Conservation (phyloP, 2,113 vertebrate species). For the Stictonetta naevosa region DNA sequence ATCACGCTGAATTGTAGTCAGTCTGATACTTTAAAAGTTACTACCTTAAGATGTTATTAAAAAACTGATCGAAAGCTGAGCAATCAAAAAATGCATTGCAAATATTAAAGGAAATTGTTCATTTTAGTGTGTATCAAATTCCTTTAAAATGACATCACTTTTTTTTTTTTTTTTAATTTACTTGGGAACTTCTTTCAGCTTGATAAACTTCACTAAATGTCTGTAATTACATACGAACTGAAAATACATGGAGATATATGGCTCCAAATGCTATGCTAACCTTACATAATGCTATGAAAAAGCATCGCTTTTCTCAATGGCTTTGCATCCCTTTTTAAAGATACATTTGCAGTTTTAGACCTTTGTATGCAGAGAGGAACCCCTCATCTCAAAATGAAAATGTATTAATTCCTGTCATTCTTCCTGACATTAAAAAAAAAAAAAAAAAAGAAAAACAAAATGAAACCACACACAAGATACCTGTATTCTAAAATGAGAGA, state of each 20-base stretch:
- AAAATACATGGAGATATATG: not conserved
- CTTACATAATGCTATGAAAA: not conserved
- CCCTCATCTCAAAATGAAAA: not conserved
- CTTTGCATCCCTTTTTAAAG: not conserved
- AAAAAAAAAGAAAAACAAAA: not conserved
- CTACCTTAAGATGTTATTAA: not conserved
- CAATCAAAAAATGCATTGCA: not conserved
- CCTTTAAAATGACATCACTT: not conserved
- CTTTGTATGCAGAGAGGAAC: not conserved
- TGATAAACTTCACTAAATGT: not conserved
- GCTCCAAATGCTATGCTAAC: not conserved
- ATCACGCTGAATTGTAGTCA: not conserved
- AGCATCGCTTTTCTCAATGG: not conserved
- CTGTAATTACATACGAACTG: not conserved
- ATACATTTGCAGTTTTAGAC: not conserved
- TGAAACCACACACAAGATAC: constrained; percentile 1
- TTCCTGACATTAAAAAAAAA: not conserved
- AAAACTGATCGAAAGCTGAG: not conserved
- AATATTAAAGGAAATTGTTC: not conserved
- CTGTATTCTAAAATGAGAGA: not conserved
- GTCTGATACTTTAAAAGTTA: not conserved
- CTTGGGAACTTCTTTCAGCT: not conserved
- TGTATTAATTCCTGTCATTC: not conserved
- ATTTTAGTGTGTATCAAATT: not conserved
- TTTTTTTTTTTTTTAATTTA: not conserved